phyloP scores from a whole-genome alignment of 2,113 vertebrate species.

The Trochalopteron elliotii region DNA sequence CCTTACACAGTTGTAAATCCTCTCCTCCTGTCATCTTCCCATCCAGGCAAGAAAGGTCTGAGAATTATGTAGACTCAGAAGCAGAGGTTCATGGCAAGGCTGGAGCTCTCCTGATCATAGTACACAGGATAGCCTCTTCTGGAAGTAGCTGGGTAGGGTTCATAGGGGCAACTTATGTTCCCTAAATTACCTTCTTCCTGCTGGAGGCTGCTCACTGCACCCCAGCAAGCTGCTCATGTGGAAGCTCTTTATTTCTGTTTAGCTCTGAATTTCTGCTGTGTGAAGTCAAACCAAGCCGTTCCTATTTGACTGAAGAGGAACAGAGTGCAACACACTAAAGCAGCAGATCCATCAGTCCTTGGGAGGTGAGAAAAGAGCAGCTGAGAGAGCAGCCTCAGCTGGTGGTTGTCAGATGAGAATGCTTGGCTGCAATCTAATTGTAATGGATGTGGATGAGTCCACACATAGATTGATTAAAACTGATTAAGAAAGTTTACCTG shows the following conservation, averaged over 20 bases:
- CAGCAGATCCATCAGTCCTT: not conserved
- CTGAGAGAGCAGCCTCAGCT: not conserved
- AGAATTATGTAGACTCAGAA: not conserved
- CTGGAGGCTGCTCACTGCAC: not conserved
- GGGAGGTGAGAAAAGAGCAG: not conserved
- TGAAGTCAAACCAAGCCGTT: not conserved
- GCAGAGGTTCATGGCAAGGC: not conserved
- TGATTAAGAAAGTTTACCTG: not conserved
- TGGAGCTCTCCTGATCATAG: not conserved
- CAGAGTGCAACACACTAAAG: not conserved
- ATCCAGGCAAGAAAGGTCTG: not conserved
- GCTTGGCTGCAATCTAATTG: not conserved
- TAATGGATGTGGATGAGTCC: not conserved
- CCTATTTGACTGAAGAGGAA: not conserved
- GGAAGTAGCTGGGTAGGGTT: not conserved
- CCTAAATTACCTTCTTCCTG: not conserved
- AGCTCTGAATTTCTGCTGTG: not conserved
- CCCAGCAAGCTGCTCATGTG: not conserved
- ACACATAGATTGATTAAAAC: not conserved
- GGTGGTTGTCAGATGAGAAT: not conserved
- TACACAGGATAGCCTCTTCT: rapidly evolving
- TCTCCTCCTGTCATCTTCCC: not conserved
- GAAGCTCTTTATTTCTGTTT: no score
- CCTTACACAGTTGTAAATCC: not conserved
- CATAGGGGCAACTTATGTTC: not conserved